Evolutionary conservation across 2,888 invertebrate species (phyloP), one percentile per base, ranked within the genome.

Genomic region (Sepiola atlantica): DNA sequence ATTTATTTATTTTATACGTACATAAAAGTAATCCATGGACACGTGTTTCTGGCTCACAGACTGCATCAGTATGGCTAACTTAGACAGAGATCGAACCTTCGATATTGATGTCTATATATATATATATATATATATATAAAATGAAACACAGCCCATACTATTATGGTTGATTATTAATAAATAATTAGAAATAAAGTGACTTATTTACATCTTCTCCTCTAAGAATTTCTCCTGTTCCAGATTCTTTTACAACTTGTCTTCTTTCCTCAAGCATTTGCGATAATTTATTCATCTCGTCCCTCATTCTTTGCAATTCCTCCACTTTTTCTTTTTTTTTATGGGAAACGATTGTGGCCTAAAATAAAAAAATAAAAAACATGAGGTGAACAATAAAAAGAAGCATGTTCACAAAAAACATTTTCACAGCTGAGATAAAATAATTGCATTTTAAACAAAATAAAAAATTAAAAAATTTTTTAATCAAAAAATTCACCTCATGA

Each of bases 241-340:
- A 95, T 94, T 97, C 97, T 95, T 97, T 97, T 77, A 98, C 96
- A 91, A 97, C 96, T 6, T 97, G 97, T 95, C 97, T 97, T 96
- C 98, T 98, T 95, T 97, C 97, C 95, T 98, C 98, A 3, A 98
- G 97, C 55, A 98, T 98, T 35, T 98, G 98, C 96, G 98, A 98
- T 55, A 98, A 97, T 55, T 98, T 97, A 94, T 98, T 98, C 91
- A 98, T 97, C 91, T 98, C 98, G 92, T 98, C 98, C 95, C 98
- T 98, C 0, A 98, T 97, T 94, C 98, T 98, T 95, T 98, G 98
- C 55, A 98, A 98, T 94, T 98, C 98, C 95, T 98, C 98, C 0
- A 98, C 98, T 90, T 98, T 98, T 32, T 98, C 98, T 95, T 98
- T 98, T 97, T 99, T 99, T 97, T 98, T 98, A 94, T 98, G 98